Percentiles rank a stretch among this genome's conserved stretches.
Evolutionary conservation across 1,140 invertebrate species (phyloP).

Genomic region (Drosophila prosaltans): DNA sequence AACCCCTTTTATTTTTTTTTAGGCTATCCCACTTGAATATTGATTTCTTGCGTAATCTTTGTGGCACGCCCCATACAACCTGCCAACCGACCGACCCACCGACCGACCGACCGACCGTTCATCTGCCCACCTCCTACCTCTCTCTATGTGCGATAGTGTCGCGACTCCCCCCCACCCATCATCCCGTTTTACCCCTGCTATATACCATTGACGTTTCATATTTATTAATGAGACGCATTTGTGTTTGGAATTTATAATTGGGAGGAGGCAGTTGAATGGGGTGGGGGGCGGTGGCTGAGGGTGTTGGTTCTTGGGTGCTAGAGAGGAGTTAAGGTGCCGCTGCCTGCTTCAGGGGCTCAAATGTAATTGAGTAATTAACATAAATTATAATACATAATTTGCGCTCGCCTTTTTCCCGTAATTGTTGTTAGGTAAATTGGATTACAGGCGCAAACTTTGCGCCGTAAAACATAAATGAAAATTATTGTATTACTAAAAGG

Average conservation of each 20-base stretch:
- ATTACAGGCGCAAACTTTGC: slow-evolving; percentile 56
- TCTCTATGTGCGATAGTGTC: slow-evolving; percentile 57
- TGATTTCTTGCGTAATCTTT: slow-evolving; percentile 81
- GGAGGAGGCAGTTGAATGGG: slow-evolving; percentile 31
- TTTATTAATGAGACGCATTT: slow-evolving; percentile 82
- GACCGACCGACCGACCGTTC: not conserved
- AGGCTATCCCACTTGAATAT: slow-evolving; percentile 65
- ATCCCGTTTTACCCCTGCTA: not conserved
- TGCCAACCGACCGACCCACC: not conserved
- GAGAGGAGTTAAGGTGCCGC: slow-evolving; percentile 10
- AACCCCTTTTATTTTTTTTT: slow-evolving; percentile 49
- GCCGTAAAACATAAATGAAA: slow-evolving; percentile 47
- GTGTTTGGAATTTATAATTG: slow-evolving; percentile 83
- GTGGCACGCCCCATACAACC: slow-evolving; percentile 59
- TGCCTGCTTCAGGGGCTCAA: slow-evolving; percentile 56
- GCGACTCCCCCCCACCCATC: not conserved
- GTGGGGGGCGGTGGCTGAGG: no score
- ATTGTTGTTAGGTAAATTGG: slow-evolving; percentile 80
- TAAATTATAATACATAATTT: slow-evolving; percentile 83
- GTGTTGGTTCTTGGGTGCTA: no score
- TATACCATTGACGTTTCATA: slow-evolving; percentile 78
- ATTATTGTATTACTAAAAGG: slow-evolving; percentile 48
- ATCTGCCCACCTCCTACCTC: not conserved
- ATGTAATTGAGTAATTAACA: slow-evolving; percentile 83
- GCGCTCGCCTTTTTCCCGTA: slow-evolving; percentile 66